A percentile compares a stretch with the other conserved stretches of the same genome.
Evolutionary conservation across 2,888 invertebrate genomes (phyloP).

Genomic region (Piscicola geometra): DNA sequence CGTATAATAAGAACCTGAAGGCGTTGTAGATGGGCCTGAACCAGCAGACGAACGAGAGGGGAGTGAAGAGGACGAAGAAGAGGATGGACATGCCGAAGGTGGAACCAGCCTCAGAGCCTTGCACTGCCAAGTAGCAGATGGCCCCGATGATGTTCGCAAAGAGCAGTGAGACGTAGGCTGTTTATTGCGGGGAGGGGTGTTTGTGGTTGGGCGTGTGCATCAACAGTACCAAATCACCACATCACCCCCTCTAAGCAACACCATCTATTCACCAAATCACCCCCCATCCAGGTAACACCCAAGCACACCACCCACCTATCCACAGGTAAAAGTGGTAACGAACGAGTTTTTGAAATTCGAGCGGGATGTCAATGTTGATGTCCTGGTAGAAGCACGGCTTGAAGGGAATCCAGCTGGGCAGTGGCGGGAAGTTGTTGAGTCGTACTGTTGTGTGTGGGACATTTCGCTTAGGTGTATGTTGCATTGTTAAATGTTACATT

Average conservation of each 20-base stretch:
- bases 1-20: no score
- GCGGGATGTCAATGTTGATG: constrained; percentile 94
- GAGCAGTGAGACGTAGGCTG: constrained; percentile 83
- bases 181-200: background rate
- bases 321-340: constrained; percentile 89
- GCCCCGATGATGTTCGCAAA: constrained; percentile 65
- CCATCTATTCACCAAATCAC: background rate
- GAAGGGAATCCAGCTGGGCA: constrained; percentile 76
- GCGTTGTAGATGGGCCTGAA: constrained; percentile 98
- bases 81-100: constrained; percentile 83
- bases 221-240: background rate
- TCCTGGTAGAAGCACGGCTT: constrained; percentile 99
- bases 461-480: no score
- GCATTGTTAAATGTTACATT: no score
- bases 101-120: constrained; percentile 57
- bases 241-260: background rate
- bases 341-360: constrained; percentile 93
- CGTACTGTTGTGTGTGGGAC: constrained; percentile 60
- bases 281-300: background rate
- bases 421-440: constrained; percentile 95
- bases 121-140: constrained; percentile 64
- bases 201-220: background rate
- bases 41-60: constrained; percentile 97
- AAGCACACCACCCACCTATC: constrained; percentile 69
- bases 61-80: constrained; percentile 83